Base-by-base conservation (phyloP, 2,888 invertebrate species). In the Eudasyphora cyanicolor region DNA sequence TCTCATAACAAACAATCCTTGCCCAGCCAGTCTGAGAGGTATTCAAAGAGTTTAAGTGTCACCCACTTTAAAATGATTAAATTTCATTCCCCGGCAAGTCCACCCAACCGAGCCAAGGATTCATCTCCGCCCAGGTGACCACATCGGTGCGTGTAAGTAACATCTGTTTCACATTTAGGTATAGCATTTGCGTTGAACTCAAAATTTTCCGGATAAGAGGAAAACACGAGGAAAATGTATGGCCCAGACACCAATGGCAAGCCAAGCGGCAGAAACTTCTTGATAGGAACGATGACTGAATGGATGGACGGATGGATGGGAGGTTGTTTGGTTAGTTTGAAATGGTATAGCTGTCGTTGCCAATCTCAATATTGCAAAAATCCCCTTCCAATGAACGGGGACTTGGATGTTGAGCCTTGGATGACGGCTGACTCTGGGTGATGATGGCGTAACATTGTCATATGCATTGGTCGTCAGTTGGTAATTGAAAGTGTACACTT, bases 1-100 rank as follows among this genome's bases (percentile, higher is more conserved):
- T 57, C 27, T 24, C 57, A 57, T 57, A 57, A 19, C 57, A 57
- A 45, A 12, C 45, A 45, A 45, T 35, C 38, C 32, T 35, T 64
- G 38, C 8, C 38, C 5, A 35, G 21, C 38, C 38, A 7, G 17
- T n/a, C n/a, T 64, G 64, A n/a, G n/a, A n/a, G n/a, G 12, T n/a
- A 64, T 17, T 21, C 38, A 64, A 17, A 64, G 38, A 35, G 38
- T 64, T 64, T 35, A 64, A 64, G 64, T 64, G 64, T 64, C 64
- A 38, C 64, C 64, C 64, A 64, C 64, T 64, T 64, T 64, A 64
- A 64, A 64, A 64, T 64, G 64, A 64, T 64, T 64, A 64, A 64
- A 35, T 64, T 64, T 17, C 38, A 64, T 62, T 62, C 32, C 79
- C 70, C 51, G 42, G 64, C 60, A 27, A n/a, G 5, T 29, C 62